Evolutionary conservation across 2,113 vertebrate genomes (phyloP).

Genomic region (Poecilia latipinna): DNA sequence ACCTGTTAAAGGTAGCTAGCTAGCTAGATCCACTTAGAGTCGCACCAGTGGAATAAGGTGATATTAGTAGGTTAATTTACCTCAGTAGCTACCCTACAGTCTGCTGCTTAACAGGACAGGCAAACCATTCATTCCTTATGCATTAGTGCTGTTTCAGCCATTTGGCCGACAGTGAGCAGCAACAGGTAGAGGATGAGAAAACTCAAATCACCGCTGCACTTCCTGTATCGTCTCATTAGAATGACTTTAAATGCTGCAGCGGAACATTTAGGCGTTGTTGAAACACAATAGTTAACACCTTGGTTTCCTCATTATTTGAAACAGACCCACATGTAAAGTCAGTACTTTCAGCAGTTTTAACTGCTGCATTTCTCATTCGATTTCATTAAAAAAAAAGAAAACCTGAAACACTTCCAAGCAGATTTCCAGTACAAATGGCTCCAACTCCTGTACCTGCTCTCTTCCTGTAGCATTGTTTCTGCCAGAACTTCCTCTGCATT

Average conservation of each 20-base stretch:
- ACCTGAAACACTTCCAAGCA: slow-evolving; percentile 9
- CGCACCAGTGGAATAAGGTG: not conserved
- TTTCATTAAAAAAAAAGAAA: not conserved
- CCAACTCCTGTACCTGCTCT: slow-evolving; percentile 14
- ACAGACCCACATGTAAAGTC: too few species aligned
- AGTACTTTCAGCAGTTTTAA: not conserved
- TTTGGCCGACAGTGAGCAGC: not conserved
- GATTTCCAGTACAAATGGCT: slow-evolving; percentile 24
- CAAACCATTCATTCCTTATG: not conserved
- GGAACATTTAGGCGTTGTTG: too few species aligned
- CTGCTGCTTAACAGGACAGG: not conserved
- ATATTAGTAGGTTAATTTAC: not conserved
- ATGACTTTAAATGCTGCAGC: not conserved
- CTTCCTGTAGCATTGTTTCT: slow-evolving; percentile 58
- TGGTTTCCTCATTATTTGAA: too few species aligned
- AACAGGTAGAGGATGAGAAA: not conserved
- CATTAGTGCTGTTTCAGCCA: not conserved
- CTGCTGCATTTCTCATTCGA: not conserved
- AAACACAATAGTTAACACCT: too few species aligned
- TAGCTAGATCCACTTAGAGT: not conserved
- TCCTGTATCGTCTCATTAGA: not conserved
- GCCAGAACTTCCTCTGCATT: slow-evolving; percentile 37
- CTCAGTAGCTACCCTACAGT: not conserved
- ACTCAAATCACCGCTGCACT: not conserved
- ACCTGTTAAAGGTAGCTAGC: too few species aligned